These are phyloP conservation scores for Sphinx pinastri DNA, from an alignment of 2,888 invertebrate genomes.

Conservation along the genomic window DNA sequence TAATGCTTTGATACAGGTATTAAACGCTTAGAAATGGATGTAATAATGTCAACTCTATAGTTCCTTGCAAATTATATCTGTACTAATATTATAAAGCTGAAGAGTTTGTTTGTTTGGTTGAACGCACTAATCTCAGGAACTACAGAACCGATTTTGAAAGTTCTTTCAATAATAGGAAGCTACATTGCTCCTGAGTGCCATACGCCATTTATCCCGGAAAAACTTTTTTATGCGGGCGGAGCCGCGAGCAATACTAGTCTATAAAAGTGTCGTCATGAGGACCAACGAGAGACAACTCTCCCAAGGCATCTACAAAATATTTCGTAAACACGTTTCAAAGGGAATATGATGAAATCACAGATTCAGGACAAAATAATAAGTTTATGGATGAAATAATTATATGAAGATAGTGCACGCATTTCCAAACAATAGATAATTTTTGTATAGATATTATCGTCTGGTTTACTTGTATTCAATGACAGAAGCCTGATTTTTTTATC, in stretches of 20 bases:
- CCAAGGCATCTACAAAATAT: constrained; percentile 20
- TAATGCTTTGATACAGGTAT: background rate
- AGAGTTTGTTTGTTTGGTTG: no score
- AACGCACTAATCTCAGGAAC: no score
- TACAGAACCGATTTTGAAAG: no score
- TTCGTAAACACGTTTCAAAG: constrained; percentile 28
- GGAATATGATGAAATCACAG: constrained; percentile 25
- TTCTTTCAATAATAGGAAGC: no score
- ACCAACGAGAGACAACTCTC: constrained; percentile 13
- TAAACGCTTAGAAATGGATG: background rate
- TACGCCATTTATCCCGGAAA: no score
- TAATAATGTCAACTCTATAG: background rate
- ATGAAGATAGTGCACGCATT: constrained; percentile 24
- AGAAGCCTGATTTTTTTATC: no score
- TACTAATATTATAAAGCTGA: no score
- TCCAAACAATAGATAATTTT: constrained; percentile 11
- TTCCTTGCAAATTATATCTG: no score
- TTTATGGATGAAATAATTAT: constrained; percentile 25
- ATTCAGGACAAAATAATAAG: constrained; percentile 28
- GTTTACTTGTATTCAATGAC: no score
- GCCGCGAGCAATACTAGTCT: no score
- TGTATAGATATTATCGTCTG: background rate
- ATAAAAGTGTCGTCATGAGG: background rate
- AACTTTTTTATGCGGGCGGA: no score
- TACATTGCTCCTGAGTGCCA: no score